Conservation (phyloP, 2,113 vertebrate genomes). For the Collichthys lucidus region DNA sequence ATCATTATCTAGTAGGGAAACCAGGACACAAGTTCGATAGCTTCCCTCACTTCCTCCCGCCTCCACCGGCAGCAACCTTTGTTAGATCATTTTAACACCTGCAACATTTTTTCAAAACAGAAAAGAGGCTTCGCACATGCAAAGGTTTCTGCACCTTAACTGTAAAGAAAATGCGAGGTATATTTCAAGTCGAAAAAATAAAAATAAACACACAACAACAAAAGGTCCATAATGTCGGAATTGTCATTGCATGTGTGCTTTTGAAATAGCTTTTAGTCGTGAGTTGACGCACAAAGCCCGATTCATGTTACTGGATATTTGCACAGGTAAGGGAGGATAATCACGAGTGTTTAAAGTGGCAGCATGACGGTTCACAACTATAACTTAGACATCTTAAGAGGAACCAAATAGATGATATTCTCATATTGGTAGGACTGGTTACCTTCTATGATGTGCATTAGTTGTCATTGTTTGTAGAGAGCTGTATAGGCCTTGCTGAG, state of each 20-base stretch:
- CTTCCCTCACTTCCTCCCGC: conserved; percentile 67
- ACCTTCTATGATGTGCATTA: background rate
- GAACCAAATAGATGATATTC: background rate
- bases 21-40: conserved; percentile 84
- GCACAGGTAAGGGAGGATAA: background rate
- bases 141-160: conserved; percentile 52
- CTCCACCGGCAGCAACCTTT: conserved; percentile 78
- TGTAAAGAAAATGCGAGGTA: conserved; percentile 13
- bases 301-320: background rate
- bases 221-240: background rate
- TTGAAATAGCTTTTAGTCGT: background rate
- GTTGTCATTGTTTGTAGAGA: background rate
- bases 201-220: conserved; percentile 18
- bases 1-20: conserved; percentile 87
- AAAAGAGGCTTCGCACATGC: conserved; percentile 34
- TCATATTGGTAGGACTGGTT: background rate
- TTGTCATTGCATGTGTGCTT: background rate
- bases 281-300: background rate
- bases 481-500: background rate
- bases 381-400: background rate
- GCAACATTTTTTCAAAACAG: conserved; percentile 68
- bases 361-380: background rate
- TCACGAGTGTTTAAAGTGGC: background rate
- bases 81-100: conserved; percentile 79
- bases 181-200: conserved; percentile 16